Conservation (phyloP, 2,113 vertebrate genomes). For the Chaetodon auriga region DNA sequence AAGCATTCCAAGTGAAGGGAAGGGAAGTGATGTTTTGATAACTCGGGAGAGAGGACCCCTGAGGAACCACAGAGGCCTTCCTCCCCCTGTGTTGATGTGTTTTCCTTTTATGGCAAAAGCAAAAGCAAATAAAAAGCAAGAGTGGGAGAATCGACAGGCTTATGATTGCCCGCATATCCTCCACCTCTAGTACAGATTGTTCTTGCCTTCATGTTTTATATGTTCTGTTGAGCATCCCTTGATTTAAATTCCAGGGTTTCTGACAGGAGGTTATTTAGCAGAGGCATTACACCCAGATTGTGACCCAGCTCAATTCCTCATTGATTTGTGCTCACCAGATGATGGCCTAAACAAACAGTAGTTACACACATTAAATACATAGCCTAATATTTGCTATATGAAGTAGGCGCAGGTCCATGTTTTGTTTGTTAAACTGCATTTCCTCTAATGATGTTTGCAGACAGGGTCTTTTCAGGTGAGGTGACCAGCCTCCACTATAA, state of each 20-base stretch:
- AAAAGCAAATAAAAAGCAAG: not conserved
- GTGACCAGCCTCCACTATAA: not conserved
- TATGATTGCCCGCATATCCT: not conserved
- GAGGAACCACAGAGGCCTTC: not conserved
- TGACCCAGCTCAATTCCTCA: not conserved
- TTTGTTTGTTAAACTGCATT: not conserved
- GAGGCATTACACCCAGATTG: not conserved
- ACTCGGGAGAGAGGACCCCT: not conserved
- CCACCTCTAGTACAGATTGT: not conserved
- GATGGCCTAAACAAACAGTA: not conserved
- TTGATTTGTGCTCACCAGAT: not conserved
- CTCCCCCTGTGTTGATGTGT: not conserved
- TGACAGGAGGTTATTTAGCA: not conserved
- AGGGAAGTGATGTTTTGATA: constrained; percentile 9
- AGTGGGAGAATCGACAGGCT: not conserved
- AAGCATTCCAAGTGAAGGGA: not conserved
- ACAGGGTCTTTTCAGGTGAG: not conserved
- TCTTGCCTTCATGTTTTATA: not conserved
- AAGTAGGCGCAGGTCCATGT: not conserved
- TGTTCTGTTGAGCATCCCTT: not conserved
- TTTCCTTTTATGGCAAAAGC: not conserved
- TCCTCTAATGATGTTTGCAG: not conserved
- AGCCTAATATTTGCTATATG: not conserved
- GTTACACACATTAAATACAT: not conserved
- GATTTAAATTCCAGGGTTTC: not conserved